Evolutionary conservation across 2,113 vertebrate species (phyloP).

Genomic region (Morone saxatilis): DNA sequence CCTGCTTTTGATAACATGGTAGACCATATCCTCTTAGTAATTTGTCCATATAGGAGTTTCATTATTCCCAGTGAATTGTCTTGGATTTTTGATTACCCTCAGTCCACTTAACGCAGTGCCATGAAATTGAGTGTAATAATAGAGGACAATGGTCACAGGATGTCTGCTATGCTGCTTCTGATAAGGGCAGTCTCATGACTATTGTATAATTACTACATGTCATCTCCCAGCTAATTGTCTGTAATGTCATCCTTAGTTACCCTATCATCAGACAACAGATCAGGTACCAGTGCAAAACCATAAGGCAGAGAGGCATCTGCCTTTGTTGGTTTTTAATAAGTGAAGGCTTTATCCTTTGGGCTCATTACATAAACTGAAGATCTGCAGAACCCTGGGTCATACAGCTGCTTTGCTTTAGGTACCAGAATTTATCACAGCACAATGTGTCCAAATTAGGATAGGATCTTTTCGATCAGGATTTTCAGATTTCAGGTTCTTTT

Average conservation of each 20-base stretch:
- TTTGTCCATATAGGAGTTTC: constrained; percentile 34
- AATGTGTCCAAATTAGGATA: background rate
- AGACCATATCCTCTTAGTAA: constrained; percentile 41
- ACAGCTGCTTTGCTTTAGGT: constrained; percentile 7
- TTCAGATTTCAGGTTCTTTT: constrained; percentile 11
- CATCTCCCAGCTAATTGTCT: constrained; percentile 66
- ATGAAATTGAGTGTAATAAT: constrained; percentile 64
- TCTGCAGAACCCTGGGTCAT: background rate
- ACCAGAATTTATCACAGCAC: background rate
- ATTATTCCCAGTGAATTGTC: constrained; percentile 46
- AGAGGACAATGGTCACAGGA: constrained; percentile 39
- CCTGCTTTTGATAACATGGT: constrained; percentile 48
- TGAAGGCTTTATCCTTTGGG: background rate
- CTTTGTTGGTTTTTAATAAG: constrained; percentile 23
- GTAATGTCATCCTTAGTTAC: constrained; percentile 59
- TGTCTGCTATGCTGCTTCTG: constrained; percentile 32
- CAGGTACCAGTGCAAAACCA: constrained; percentile 3
- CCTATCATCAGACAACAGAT: constrained; percentile 49
- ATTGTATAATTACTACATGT: constrained; percentile 49
- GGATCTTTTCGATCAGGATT: constrained; percentile 12
- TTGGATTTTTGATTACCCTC: constrained; percentile 52
- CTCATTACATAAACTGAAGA: background rate
- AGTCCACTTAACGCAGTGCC: constrained; percentile 34
- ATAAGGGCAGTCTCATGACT: constrained; percentile 52
- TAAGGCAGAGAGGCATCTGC: constrained; percentile 4